Percentiles rank a stretch among this genome's conserved stretches.
Conservation (phyloP, 2,113 vertebrate species). For the Anseranas semipalmata region DNA sequence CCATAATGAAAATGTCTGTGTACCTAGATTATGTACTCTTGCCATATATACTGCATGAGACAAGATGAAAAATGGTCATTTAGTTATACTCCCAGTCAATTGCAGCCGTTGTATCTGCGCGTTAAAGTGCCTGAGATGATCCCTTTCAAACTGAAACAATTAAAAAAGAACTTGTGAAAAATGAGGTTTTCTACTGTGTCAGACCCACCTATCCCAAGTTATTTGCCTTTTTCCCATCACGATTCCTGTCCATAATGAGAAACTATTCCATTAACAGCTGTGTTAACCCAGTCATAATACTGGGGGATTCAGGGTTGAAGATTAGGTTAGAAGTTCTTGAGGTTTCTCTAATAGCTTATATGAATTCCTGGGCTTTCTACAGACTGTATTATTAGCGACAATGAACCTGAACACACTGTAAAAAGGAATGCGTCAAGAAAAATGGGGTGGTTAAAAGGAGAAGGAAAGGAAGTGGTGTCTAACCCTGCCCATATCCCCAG, state of each 20-base stretch:
- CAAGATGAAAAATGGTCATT: background rate
- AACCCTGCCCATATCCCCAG: background rate
- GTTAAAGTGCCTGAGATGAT: background rate
- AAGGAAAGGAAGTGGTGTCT: background rate
- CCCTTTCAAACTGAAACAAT: background rate
- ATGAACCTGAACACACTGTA: background rate
- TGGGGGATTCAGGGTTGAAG: background rate
- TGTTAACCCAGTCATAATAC: background rate
- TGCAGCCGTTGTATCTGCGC: background rate
- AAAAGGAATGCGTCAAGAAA: background rate
- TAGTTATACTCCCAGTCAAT: background rate
- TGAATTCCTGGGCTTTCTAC: background rate
- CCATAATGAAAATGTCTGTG: background rate
- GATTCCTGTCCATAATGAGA: background rate
- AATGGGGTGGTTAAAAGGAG: background rate
- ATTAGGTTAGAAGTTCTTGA: background rate
- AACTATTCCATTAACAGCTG: background rate
- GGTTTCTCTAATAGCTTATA: background rate
- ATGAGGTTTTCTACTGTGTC: background rate
- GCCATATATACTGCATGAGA: background rate
- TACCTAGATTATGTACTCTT: background rate
- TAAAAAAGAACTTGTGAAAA: background rate
- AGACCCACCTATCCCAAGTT: background rate
- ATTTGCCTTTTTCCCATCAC: background rate
- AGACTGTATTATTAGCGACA: background rate